These are phyloP conservation scores for Clupea harengus DNA, from an alignment of 2,113 vertebrate genomes.

Conservation along the genomic window DNA sequence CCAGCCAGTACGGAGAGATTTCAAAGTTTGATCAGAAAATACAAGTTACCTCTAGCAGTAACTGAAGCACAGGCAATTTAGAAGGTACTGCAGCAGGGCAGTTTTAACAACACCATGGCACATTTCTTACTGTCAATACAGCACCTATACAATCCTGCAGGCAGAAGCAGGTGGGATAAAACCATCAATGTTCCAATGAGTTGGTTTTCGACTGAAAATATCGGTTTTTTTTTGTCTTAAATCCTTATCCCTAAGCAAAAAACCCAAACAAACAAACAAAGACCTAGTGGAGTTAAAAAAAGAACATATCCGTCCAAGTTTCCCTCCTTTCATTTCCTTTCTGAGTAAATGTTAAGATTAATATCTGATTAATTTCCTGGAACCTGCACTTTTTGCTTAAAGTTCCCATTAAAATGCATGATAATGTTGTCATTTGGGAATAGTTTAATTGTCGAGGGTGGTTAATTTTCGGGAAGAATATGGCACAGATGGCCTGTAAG, in stretches of 20 bases:
- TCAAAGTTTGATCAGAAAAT: background rate
- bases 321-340: conserved; percentile 56
- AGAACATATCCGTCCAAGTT: background rate
- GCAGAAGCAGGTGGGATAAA: background rate
- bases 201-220: background rate
- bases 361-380: conserved; percentile 67
- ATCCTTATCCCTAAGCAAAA: background rate
- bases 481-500: conserved; percentile 65
- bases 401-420: conserved; percentile 19
- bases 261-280: background rate
- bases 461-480: conserved; percentile 57
- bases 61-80: background rate
- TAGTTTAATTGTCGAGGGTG: conserved; percentile 58
- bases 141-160: background rate
- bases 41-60: background rate
- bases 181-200: background rate
- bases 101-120: background rate
- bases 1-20: background rate
- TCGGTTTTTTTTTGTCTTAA: background rate
- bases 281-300: background rate
- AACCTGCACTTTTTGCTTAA: conserved; percentile 58
- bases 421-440: conserved; percentile 57
- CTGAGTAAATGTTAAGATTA: conserved; percentile 62
- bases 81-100: background rate
- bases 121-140: background rate